Evolutionary conservation across 1,140 invertebrate species (phyloP), one percentile per base, ranked within the genome.

Genomic region (Penaeus chinensis): DNA sequence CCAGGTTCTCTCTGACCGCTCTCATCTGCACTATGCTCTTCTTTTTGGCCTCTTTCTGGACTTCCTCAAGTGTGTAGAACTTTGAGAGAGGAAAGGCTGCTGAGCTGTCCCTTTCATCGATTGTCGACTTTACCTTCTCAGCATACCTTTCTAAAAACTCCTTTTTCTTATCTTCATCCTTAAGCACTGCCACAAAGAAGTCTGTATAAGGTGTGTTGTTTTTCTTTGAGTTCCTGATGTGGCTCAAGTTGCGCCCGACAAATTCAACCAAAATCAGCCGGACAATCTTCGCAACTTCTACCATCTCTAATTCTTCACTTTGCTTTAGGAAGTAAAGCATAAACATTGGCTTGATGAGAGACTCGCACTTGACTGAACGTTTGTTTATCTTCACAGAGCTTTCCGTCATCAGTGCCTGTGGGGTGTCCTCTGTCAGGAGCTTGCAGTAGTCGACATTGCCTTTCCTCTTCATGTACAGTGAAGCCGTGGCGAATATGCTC

Each of bases 351-450:
- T 89, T 89, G 22, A 89, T 77, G 54, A 89, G 66, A 24, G 83
- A 76, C 32, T 89, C 89, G 54, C 89, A 89, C 62, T 83, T 89
- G 42, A 89, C n/a, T 24, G 85, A 54, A 22, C 42, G 65, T 5
- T 71, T 60, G 16, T 87, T 54, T 65, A 63, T 71, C 37, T 60
- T 78, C 65, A 60, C 63, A 3, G 76, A 62, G 69, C 85, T 87
- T 66, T 89, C 89, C 8, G 89, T 89, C 89, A 89, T 89, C 71
- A 89, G 80, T 18, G 89, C 89, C 71, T 69, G 66, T 3, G 77
- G 27, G 3, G 89, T 66, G 24, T 89, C 32, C 1, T 62, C 63
- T 54, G n/a, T 54, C 32, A 89, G 65, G 11, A 79, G 24, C 18
- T 78, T 27, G 18, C 81, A 66, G 54, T 89, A 89, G 2, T 76